Base-by-base conservation (phyloP, 2,113 vertebrate species). In the Tenrec ecaudatus region DNA sequence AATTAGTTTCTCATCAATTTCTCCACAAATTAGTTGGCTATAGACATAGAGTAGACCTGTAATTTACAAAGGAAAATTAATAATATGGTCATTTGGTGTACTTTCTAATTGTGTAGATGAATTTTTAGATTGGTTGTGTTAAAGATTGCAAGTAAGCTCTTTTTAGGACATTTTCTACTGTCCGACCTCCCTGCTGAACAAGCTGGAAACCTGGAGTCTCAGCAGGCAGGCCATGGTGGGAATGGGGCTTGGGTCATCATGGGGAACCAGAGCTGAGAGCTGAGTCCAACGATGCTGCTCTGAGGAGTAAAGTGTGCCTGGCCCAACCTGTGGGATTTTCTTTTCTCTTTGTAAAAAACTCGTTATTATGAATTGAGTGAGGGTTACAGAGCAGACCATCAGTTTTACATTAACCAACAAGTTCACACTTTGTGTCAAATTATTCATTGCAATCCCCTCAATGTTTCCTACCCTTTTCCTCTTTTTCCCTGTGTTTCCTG, bases 1-100 rank as follows among this genome's bases (percentile, higher is more conserved):
- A 96, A 86, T 77, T 85, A 78, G 10, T 82, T 97, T 97, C 96
- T 94, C 53, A 85, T 92, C 78, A 86, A 77, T 95, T 96, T 96
- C 77, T 92, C 93, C 57, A 79, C 66, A 92, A 88, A 96, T 97
- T 96, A 88, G 47, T 92, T 47, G 85, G 80, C 40, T 91, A 25
- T 2, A 27, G 60, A 47, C 4, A 79, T 85, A 82, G 75, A 12
- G 83, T 94, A 87, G 89, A 40, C 31, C 89, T 93, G 90, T 36
- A 92, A 58, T 94, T 97, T 87, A 97, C 53, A 43, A 89, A 36
- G 66, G 60, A 33, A 86, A 96, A 62, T 93, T 94, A 94, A 95
- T 95, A 87, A 91, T 89, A 83, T 81, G 38, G 68, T 85, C 84
- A 62, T 33, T 64, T 69, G 79, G 17, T 79, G 87, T 89, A 78